Conservation (phyloP, 2,888 invertebrate species). For the Dyspetes luteomarginatus region DNA sequence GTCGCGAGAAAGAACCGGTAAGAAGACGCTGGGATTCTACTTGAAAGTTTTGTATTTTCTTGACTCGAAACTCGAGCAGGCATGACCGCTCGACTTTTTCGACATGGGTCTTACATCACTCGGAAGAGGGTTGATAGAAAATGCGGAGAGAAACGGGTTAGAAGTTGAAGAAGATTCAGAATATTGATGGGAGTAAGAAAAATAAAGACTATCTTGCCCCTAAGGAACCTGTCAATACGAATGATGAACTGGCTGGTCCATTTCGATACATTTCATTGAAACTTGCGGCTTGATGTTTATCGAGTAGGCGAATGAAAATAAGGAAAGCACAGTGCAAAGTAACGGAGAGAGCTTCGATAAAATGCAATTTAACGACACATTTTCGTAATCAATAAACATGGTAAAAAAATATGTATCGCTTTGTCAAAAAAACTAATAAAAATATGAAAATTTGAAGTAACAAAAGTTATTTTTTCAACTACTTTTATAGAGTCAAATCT, state of each 20-base stretch:
- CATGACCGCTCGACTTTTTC: not conserved
- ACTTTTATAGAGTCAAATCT: too few species aligned
- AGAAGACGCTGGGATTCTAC: slow-evolving; percentile 31
- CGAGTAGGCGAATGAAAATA: too few species aligned
- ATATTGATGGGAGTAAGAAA: not conserved
- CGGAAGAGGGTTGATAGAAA: not conserved
- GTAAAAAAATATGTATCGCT: not conserved
- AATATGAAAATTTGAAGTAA: too few species aligned
- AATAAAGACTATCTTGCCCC: slow-evolving; percentile 11
- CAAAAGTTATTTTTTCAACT: too few species aligned
- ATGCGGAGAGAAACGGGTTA: not conserved
- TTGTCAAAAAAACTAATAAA: too few species aligned
- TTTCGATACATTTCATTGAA: not conserved
- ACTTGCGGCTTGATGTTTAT: too few species aligned
- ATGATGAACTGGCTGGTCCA: not conserved
- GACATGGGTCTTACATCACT: not conserved
- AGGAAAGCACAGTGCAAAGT: too few species aligned
- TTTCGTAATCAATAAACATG: too few species aligned
- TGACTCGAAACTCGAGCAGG: slow-evolving; percentile 28
- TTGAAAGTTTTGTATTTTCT: slow-evolving; percentile 62
- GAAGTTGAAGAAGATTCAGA: not conserved
- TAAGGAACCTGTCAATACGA: not conserved
- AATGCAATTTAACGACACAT: too few species aligned
- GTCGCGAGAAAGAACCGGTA: slow-evolving; percentile 38
- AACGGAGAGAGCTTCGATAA: too few species aligned